Base-by-base conservation (phyloP, 2,888 invertebrate genomes). In the Hyposoter dolosus region DNA sequence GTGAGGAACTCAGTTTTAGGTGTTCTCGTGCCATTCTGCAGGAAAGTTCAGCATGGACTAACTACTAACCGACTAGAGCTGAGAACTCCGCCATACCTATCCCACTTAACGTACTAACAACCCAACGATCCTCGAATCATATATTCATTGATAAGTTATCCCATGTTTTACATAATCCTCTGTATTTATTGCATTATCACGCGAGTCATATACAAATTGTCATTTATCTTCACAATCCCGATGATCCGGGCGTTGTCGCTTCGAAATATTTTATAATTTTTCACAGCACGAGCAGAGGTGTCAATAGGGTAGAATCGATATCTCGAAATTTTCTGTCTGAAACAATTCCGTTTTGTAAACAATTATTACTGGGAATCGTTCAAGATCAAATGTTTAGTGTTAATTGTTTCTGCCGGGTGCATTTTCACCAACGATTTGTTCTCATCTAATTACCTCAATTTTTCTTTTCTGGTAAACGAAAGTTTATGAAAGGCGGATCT, bases 91-190 rank as follows among this genome's bases (percentile, higher is more conserved):
- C 69, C 47, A 80, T 72, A 53, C 56, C 60, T 71, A 63, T 80
- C 71, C 60, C 75, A 80, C 85, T 76, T 80, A 83, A 76, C 80
- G 68, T 56, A 79, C 69, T 79, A 83, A 79, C 83, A 76, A 75
- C 74, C 66, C 81, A 83, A 79, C 82, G 75, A 79, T 76, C 76
- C 76, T 75, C 71, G 63, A 82, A 82, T 82, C 85, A 82, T 82
- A 79, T 82, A 82, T 85, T 85, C 85, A 79, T 75, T 76, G 85
- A 82, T 85, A 85, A 79, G 79, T 85, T 63, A 79, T 65, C 28
- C 63, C 72, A 23, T 78, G 40, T 68, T 65, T 80, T 80, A 80
- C 72, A 80, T 65, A 65, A 80, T 40, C 65, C 56, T 63, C 15
- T 35, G 40, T n/a, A 53, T 71, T 28, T 47, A 72, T 28, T 43